phyloP scores from a whole-genome alignment of 2,797 vertebrate species.

The Pygocentrus nattereri region DNA sequence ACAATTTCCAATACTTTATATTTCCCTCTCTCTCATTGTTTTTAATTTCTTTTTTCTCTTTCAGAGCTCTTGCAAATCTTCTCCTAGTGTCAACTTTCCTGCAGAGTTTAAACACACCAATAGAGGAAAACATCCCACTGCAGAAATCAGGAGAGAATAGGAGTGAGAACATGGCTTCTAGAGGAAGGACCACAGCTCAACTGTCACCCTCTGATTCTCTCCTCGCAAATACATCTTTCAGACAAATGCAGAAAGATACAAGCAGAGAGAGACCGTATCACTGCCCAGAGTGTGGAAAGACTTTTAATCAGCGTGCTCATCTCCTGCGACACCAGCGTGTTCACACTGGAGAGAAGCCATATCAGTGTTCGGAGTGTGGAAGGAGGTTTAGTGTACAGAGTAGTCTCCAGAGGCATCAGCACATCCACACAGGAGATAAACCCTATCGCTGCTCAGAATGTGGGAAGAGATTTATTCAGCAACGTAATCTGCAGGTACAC shows the following conservation, averaged over 20 bases:
- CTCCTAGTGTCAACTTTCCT: background rate
- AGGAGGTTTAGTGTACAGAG: background rate
- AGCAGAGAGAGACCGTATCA: background rate
- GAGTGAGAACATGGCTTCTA: background rate
- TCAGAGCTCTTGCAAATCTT: background rate
- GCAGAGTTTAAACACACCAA: background rate
- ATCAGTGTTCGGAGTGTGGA: background rate
- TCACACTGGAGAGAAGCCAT: background rate
- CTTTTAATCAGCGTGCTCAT: background rate
- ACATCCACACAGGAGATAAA: background rate
- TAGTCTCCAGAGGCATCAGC: background rate
- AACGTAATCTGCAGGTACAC: background rate
- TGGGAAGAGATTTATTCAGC: background rate
- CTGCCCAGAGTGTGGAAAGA: background rate
- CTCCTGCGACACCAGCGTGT: background rate
- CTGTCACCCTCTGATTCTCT: background rate
- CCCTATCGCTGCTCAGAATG: background rate
- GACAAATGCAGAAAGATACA: background rate
- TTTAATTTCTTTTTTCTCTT: background rate
- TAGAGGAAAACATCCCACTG: background rate
- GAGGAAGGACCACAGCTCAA: background rate
- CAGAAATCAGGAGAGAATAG: background rate
- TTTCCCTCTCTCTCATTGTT: no score
- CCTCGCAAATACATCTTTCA: background rate
- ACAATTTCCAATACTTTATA: no score